phyloP scores from a whole-genome alignment of 2,888 invertebrate species.

The Erpobdella octoculata region DNA sequence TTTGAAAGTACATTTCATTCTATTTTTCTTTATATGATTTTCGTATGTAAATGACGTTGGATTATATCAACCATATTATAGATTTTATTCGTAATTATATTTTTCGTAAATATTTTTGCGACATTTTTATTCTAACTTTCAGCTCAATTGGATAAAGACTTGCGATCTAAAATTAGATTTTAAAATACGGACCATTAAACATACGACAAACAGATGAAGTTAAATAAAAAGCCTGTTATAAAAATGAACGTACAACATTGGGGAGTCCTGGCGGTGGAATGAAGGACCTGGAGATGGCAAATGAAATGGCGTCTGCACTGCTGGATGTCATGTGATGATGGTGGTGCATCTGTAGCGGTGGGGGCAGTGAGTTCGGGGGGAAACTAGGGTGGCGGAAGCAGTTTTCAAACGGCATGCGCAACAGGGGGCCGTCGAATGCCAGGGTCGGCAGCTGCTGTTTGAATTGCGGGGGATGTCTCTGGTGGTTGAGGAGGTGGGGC shows the following conservation, averaged over 20 bases:
- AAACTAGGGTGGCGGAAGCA: slow-evolving; percentile 4
- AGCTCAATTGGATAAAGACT: too few species aligned
- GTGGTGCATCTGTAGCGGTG: not conserved
- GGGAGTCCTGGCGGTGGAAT: not conserved
- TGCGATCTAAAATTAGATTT: not conserved
- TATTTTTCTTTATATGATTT: too few species aligned
- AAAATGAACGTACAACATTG: not conserved
- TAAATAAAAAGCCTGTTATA: not conserved
- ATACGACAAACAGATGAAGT: not conserved
- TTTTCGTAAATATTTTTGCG: too few species aligned
- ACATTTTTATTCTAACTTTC: too few species aligned
- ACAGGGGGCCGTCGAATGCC: slow-evolving; percentile 2
- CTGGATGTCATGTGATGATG: not conserved
- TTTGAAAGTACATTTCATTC: too few species aligned
- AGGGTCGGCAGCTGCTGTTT: not conserved
- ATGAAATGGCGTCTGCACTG: too few species aligned
- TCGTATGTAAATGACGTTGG: too few species aligned
- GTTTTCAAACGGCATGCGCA: slow-evolving; percentile 11
- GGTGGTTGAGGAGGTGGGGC: too few species aligned
- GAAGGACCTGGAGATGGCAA: not conserved
- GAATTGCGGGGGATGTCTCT: too few species aligned
- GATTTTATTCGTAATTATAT: too few species aligned
- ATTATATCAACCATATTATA: too few species aligned
- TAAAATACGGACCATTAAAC: not conserved
- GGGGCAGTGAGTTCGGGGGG: slow-evolving; percentile 1